Evolutionary conservation across 2,888 invertebrate species (phyloP), one percentile per base, ranked within the genome.

Genomic region (Lysandra coridon): DNA sequence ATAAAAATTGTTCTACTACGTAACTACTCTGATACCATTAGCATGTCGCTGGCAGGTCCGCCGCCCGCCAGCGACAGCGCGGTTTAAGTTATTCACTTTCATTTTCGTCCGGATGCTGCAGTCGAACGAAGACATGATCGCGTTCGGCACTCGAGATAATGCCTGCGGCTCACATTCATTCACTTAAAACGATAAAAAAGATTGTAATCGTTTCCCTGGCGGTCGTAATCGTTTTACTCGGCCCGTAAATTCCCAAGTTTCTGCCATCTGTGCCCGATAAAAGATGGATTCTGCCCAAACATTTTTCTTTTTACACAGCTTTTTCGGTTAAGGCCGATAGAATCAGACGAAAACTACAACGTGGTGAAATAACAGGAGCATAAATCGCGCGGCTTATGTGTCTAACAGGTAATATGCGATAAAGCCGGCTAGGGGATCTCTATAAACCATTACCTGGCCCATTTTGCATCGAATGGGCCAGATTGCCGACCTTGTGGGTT

Each of bases 141-240:
- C 69, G 69, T 33, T 5, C 33, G 33, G 17, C 33, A 37, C 33
- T 69, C 23, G 33, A 69, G 33, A 69, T 14, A 69, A 33, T 14
- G 69, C 69, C 5, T 37, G 64, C 64, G 64, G 64, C 64, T 64
- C 33, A 69, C 69, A 33, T 37, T 14, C 14, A 69, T 69, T 69
- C 69, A 69, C 33, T 69, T 14, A 12, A 69, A 69, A 37, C 69
- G 69, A 69, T 33, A 69, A 69, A 69, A 69, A 33, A 62, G 62
- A 33, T 69, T 33, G 33, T 14, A 69, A 33, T 69, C 69, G 69
- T 14, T 69, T 69, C 62, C 4, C 23, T 7, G 62, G n/a, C 23
- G 62, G 6, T 62, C 23, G 62, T 62, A 62, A 62, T 62, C n/a
- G 4, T 23, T 33, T 33, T 33, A 30, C 12, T 12, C 69, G 69